Conservation (phyloP, 2,797 vertebrate genomes). For the Paratrypauchen microcephalus region DNA sequence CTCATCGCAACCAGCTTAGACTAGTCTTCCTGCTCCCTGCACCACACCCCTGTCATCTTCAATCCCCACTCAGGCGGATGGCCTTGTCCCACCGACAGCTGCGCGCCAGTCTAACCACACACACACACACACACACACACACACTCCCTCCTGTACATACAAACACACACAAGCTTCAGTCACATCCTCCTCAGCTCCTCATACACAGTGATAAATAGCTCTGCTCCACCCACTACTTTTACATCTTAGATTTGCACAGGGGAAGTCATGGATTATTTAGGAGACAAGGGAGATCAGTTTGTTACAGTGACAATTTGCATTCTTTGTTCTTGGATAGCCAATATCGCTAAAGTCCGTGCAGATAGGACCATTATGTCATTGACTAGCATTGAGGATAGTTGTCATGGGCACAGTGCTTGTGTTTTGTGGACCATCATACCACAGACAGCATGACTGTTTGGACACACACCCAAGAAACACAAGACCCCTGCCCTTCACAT, state of each 20-base stretch:
- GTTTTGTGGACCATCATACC: conserved; percentile 27
- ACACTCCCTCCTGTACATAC: background rate
- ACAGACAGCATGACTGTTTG: conserved; percentile 18
- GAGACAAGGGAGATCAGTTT: background rate
- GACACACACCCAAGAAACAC: conserved; percentile 42
- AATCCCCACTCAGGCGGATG: conserved; percentile 21
- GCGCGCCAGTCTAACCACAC: conserved; percentile 15
- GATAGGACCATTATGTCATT: conserved; percentile 38
- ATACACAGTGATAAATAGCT: background rate
- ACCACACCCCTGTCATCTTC: conserved; percentile 21
- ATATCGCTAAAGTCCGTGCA: conserved; percentile 10
- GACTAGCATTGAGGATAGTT: conserved; percentile 44
- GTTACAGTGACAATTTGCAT: background rate
- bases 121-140: too few relatives aligned
- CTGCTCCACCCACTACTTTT: conserved; percentile 7
- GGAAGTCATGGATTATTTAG: conserved; percentile 46
- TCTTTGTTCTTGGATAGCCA: conserved; percentile 31
- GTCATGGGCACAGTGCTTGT: conserved; percentile 41
- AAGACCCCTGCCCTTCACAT: conserved; percentile 65
- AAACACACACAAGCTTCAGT: conserved; percentile 12
- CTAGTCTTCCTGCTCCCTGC: background rate
- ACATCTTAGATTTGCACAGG: background rate
- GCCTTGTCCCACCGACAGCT: conserved; percentile 45
- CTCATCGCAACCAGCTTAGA: conserved; percentile 3
- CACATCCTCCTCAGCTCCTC: conserved; percentile 37